A percentile compares a stretch with the other conserved stretches of the same genome.
Evolutionary conservation across 2,797 vertebrate species (phyloP).

Genomic region (Oryzias sinensis): DNA sequence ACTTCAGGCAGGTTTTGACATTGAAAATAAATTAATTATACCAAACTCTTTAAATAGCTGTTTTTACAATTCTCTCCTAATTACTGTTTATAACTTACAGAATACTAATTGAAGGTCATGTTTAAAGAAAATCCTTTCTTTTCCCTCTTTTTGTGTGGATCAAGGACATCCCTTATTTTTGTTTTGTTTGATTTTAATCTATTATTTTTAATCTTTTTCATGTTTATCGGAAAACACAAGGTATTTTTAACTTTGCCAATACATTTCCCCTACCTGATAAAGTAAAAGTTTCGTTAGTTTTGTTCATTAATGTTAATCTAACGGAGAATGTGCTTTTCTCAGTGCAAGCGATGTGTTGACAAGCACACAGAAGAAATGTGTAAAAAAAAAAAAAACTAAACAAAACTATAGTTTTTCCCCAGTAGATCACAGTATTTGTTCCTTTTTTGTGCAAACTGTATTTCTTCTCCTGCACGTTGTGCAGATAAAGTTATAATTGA

Average conservation of each 20-base stretch:
- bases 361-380: conserved; percentile 60
- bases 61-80: background rate
- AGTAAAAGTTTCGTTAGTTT: conserved; percentile 53
- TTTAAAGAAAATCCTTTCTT: background rate
- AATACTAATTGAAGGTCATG: conserved; percentile 3
- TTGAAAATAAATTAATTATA: conserved; percentile 23
- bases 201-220: conserved; percentile 5
- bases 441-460: conserved; percentile 48
- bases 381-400: conserved; percentile 38
- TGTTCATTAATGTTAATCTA: conserved; percentile 59
- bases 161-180: conserved; percentile 5
- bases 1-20: conserved; percentile 3
- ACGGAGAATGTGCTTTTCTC: conserved; percentile 51
- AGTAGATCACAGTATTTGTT: conserved; percentile 77
- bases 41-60: conserved; percentile 1
- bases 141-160: background rate
- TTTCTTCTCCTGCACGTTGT: conserved; percentile 57
- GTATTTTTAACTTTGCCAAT: background rate
- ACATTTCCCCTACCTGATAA: conserved; percentile 38
- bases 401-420: conserved; percentile 33
- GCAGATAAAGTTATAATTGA: conserved; percentile 81
- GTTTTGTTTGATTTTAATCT: no score
- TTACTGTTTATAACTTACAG: background rate
- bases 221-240: conserved; percentile 18
- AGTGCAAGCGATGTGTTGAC: conserved; percentile 72